These are phyloP conservation scores for Acinonyx jubatus DNA, from an alignment of 2,113 vertebrate genomes.

Conservation along the genomic window DNA sequence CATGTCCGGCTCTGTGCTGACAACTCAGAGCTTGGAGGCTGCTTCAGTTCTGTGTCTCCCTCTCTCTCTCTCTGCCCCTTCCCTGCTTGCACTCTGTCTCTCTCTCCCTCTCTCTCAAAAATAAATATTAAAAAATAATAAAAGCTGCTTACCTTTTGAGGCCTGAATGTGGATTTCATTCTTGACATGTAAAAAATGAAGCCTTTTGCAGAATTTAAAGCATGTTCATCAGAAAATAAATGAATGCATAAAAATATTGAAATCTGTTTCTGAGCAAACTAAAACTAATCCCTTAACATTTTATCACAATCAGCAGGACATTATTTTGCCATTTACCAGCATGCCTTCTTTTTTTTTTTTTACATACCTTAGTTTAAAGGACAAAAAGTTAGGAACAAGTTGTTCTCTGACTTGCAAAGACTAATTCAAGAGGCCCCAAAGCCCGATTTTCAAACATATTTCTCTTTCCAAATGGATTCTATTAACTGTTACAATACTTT, in stretches of 20 bases:
- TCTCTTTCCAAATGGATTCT: not conserved
- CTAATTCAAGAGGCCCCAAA: not conserved
- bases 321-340: not conserved
- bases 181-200: not conserved
- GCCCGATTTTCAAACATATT: not conserved
- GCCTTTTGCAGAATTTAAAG: not conserved
- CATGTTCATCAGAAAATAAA: not conserved
- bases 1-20: not conserved
- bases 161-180: not conserved
- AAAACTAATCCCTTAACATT: not conserved
- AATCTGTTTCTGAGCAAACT: not conserved
- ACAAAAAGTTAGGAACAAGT: not conserved
- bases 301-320: not conserved
- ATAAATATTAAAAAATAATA: not conserved
- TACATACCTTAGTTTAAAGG: not conserved
- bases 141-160: not conserved
- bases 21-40: too few relatives aligned
- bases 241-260: not conserved
- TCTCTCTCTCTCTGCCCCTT: not conserved
- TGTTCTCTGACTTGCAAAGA: not conserved
- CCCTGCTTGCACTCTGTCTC: too few relatives aligned
- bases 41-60: not conserved
- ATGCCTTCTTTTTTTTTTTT: not conserved
- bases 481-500: not conserved
- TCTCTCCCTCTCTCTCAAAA: not conserved